Evolutionary conservation across 2,888 invertebrate species (phyloP).

Genomic region (Acrocera orbiculus): DNA sequence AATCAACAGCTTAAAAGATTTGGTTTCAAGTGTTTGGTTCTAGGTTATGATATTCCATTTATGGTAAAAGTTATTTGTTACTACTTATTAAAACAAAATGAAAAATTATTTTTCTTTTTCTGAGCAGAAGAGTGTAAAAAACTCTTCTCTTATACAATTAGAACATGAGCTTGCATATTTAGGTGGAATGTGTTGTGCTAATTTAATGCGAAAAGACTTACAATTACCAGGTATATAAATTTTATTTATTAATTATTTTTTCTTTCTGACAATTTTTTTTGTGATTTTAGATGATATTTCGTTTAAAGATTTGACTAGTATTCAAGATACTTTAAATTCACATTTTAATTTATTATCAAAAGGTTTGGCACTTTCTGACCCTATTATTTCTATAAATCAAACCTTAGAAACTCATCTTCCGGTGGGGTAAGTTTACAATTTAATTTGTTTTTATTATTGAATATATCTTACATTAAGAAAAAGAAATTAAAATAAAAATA

Average conservation of each 20-base stretch:
- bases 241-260: neutral
- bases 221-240: slow-evolving; percentile 36
- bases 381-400: slow-evolving; percentile 70
- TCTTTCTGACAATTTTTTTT: neutral
- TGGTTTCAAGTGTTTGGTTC: slow-evolving; percentile 61
- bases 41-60: slow-evolving; percentile 64
- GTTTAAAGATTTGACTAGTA: slow-evolving; percentile 43
- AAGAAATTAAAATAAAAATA: neutral
- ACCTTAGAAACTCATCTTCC: slow-evolving; percentile 77
- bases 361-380: slow-evolving; percentile 74
- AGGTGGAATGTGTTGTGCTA: slow-evolving; percentile 80
- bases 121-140: slow-evolving; percentile 26
- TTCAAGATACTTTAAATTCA: slow-evolving; percentile 40
- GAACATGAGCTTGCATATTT: slow-evolving; percentile 83
- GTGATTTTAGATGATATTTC: neutral
- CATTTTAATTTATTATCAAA: slow-evolving; percentile 60
- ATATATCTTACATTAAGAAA: no score
- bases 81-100: neutral
- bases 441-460: slow-evolving; percentile 9
- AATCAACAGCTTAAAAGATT: slow-evolving; percentile 68
- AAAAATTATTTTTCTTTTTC: neutral
- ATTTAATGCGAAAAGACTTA: slow-evolving; percentile 70
- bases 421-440: slow-evolving; percentile 45
- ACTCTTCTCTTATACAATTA: slow-evolving; percentile 38
- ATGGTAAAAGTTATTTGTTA: slow-evolving; percentile 17